phyloP scores from a whole-genome alignment of 30 jellyfish, hydroid and myxozoan genomes.

The Euphysa ruthae region DNA sequence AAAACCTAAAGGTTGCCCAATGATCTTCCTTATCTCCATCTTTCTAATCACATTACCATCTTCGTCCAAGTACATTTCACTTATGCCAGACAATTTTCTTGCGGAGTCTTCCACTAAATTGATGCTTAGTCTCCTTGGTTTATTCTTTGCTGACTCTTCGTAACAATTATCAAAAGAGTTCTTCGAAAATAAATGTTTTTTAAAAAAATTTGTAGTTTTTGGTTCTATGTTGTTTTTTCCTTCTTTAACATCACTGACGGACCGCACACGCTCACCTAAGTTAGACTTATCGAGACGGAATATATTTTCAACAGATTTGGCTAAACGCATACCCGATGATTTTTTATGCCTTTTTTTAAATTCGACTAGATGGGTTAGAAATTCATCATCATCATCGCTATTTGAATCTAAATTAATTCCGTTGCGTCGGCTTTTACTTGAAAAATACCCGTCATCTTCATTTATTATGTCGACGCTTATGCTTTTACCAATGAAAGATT shows the following conservation, averaged over 20 bases:
- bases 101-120: constrained; percentile 31
- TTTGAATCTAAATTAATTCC: constrained; percentile 15
- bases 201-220: neutral
- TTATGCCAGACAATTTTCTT: constrained; percentile 57
- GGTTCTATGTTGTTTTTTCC: neutral
- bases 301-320: constrained; percentile 21
- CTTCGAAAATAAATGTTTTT: neutral
- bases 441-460: constrained; percentile 14
- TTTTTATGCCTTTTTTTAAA: constrained; percentile 17
- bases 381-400: constrained; percentile 8
- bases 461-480: constrained; percentile 14
- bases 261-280: neutral
- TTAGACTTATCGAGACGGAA: constrained; percentile 9
- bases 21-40: constrained; percentile 61
- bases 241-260: constrained; percentile 17
- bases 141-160: neutral
- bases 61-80: constrained; percentile 50
- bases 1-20: constrained; percentile 87
- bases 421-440: constrained; percentile 18
- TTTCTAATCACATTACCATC: constrained; percentile 67
- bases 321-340: constrained; percentile 22
- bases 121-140: neutral
- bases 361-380: constrained; percentile 8
- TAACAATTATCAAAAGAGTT: neutral
- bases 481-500: constrained; percentile 31